A percentile compares a stretch with the other conserved stretches of the same genome.
Conservation (phyloP, 2,797 vertebrate genomes). For the Staurois parvus region DNA sequence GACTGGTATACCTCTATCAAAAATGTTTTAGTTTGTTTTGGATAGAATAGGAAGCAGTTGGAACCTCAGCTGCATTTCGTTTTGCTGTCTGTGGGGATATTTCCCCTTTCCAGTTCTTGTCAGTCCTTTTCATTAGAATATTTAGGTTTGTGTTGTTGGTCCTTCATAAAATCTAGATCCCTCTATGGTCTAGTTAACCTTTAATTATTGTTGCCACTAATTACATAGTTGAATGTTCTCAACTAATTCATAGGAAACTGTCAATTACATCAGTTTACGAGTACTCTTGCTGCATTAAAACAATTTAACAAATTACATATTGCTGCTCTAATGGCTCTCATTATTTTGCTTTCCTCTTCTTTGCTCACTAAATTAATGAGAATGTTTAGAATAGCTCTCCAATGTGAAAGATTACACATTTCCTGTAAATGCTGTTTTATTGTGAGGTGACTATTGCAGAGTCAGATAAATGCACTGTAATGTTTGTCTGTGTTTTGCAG, state of each 20-base stretch:
- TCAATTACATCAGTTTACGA: slow-evolving; percentile 5
- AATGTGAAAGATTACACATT: slow-evolving; percentile 17
- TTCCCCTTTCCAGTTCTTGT: background rate
- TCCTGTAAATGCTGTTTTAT: slow-evolving; percentile 34
- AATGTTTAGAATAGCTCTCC: background rate
- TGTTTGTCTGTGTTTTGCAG: slow-evolving; percentile 10
- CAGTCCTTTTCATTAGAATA: background rate
- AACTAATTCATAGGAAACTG: slow-evolving; percentile 25
- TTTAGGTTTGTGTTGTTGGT: background rate
- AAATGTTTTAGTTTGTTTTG: too few species aligned
- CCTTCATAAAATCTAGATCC: background rate
- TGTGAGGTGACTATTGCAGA: background rate
- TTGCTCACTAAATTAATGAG: background rate
- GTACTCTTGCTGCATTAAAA: slow-evolving; percentile 7
- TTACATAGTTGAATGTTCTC: background rate
- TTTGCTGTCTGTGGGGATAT: background rate
- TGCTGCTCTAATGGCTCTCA: background rate
- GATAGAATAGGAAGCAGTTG: background rate
- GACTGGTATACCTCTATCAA: too few species aligned
- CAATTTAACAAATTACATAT: background rate
- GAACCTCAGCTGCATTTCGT: background rate
- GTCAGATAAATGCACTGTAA: slow-evolving; percentile 21
- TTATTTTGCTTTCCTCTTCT: background rate
- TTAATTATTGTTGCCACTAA: slow-evolving; percentile 7
- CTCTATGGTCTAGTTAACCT: background rate